A percentile compares a stretch with the other conserved stretches of the same genome.
phyloP scores from a whole-genome alignment of 2,888 invertebrate genomes.

The Polymixis lichenea region DNA sequence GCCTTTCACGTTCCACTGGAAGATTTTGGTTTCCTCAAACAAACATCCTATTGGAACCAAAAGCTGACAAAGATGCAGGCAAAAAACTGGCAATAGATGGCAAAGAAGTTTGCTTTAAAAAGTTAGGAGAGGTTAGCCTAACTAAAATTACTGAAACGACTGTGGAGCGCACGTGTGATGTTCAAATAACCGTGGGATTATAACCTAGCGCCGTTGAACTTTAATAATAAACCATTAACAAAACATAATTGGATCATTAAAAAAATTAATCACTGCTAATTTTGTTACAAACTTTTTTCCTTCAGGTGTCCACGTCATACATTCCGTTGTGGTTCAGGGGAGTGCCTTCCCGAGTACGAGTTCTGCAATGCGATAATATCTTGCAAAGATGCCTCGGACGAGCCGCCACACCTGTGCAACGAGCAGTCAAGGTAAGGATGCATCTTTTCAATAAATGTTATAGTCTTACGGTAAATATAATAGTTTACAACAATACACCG shows the following conservation, averaged over 20 bases:
- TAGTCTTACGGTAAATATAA: conserved; percentile 42
- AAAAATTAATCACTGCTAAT: conserved; percentile 21
- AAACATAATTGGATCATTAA: conserved; percentile 27
- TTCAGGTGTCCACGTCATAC: conserved; percentile 94
- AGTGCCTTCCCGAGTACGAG: conserved; percentile 96
- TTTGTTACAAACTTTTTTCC: conserved; percentile 59
- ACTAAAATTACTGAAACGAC: conserved; percentile 6
- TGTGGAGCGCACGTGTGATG: conserved; percentile 12
- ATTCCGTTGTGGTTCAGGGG: conserved; percentile 96
- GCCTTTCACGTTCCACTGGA: neutral
- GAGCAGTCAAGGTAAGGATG: conserved; percentile 88
- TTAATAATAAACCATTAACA: conserved; percentile 51
- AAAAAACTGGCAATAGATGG: too few relatives aligned
- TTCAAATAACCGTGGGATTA: conserved; percentile 53
- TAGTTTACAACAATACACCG: conserved; percentile 25
- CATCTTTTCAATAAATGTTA: conserved; percentile 12
- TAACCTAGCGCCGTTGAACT: conserved; percentile 48
- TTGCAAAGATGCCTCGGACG: conserved; percentile 97
- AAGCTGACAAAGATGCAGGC: too few relatives aligned
- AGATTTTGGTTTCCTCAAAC: neutral
- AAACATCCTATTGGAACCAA: neutral
- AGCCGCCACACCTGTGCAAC: conserved; percentile 94
- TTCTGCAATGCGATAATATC: conserved; percentile 97
- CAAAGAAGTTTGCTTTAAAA: neutral
- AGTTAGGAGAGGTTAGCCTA: neutral